Evolutionary conservation across 1,140 invertebrate genomes (phyloP).

Genomic region (Vollenhovia emeryi): DNA sequence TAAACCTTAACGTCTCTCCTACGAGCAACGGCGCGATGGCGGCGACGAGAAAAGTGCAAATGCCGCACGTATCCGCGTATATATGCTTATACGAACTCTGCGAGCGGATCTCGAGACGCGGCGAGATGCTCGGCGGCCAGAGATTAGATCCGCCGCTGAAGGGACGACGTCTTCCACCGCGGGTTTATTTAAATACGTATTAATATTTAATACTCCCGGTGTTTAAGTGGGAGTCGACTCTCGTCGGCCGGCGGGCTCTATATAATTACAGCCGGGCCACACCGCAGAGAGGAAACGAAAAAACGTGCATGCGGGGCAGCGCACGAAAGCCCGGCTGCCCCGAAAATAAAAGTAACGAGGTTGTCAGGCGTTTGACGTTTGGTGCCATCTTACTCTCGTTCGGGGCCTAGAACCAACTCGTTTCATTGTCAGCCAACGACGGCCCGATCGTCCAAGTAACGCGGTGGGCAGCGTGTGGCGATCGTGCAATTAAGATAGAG

Average conservation of each 20-base stretch:
- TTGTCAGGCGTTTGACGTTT: conserved; percentile 34
- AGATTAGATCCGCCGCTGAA: conserved; percentile 9
- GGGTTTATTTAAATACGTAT: conserved; percentile 81
- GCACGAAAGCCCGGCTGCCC: conserved; percentile 39
- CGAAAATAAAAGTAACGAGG: conserved; percentile 51
- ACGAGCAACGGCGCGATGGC: not conserved
- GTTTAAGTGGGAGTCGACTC: conserved; percentile 79
- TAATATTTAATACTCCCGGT: conserved; percentile 80
- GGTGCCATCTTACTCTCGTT: conserved; percentile 38
- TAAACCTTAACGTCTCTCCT: conserved; percentile 18
- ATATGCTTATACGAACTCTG: not conserved
- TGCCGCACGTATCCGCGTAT: not conserved
- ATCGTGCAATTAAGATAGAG: conserved; percentile 55
- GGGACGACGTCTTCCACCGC: conserved; percentile 60
- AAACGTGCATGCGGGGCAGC: conserved; percentile 22
- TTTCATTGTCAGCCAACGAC: not conserved
- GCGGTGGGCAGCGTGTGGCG: not conserved
- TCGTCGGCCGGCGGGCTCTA: conserved; percentile 68
- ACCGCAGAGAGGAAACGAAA: conserved; percentile 59
- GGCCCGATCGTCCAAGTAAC: not conserved
- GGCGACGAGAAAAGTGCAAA: not conserved
- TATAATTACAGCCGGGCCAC: conserved; percentile 79
- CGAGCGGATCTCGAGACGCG: not conserved
- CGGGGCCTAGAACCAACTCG: not conserved
- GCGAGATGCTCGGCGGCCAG: not conserved